Evolutionary conservation across 2,888 invertebrate species (phyloP).

Genomic region (Brachyptera risi): DNA sequence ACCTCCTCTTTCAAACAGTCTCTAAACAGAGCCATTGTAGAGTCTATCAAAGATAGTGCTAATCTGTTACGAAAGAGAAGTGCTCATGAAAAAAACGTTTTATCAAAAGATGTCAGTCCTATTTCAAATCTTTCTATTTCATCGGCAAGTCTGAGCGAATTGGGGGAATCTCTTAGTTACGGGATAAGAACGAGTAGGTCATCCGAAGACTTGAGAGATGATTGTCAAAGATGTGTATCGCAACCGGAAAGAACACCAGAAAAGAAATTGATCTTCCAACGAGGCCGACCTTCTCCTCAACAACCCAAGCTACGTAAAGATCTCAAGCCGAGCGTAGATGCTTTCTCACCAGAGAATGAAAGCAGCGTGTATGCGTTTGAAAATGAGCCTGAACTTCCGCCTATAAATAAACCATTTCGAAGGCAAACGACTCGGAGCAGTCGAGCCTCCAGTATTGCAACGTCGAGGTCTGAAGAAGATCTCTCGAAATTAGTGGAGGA

Average conservation of each 20-base stretch:
- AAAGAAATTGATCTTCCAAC: slow-evolving; percentile 44
- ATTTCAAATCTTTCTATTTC: slow-evolving; percentile 5
- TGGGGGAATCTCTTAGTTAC: slow-evolving; percentile 6
- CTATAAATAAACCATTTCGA: slow-evolving; percentile 55
- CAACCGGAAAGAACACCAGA: slow-evolving; percentile 27
- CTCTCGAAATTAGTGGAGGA: slow-evolving; percentile 42
- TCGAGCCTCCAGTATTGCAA: slow-evolving; percentile 43
- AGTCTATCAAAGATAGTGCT: not conserved
- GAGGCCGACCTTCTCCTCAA: slow-evolving; percentile 54
- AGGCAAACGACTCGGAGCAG: slow-evolving; percentile 42
- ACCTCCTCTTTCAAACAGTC: too few species aligned
- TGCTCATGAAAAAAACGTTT: not conserved
- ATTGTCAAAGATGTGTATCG: not conserved
- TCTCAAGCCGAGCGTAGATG: slow-evolving; percentile 49
- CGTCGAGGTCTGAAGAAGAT: slow-evolving; percentile 48
- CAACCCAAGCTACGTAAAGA: slow-evolving; percentile 51
- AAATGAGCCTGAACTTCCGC: slow-evolving; percentile 58
- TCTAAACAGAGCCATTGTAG: not conserved
- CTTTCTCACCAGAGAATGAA: slow-evolving; percentile 65
- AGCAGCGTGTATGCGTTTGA: slow-evolving; percentile 69
- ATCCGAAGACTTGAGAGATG: slow-evolving; percentile 5
- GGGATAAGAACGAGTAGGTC: not conserved
- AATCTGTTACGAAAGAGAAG: not conserved
- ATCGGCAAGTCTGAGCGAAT: not conserved
- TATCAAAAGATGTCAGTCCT: slow-evolving; percentile 9